Percentiles rank a stretch among this genome's conserved stretches.
phyloP scores from a whole-genome alignment of 35 echinoderm and acorn worm genomes.

The Heliocidaris tuberculata region DNA sequence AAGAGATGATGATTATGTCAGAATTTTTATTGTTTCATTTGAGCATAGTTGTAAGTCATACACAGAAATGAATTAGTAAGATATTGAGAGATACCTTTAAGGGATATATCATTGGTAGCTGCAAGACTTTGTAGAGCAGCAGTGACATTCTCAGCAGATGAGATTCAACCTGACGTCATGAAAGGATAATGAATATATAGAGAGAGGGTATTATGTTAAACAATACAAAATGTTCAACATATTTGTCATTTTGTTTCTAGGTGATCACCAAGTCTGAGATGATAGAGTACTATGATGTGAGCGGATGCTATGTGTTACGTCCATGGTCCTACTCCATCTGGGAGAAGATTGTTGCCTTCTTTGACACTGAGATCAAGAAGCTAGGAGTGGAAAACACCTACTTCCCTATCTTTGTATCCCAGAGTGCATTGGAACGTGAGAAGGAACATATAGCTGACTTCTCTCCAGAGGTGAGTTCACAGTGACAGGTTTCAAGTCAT shows the following conservation, averaged over 20 bases:
- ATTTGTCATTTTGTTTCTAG: constrained; percentile 30
- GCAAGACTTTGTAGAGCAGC: too few relatives aligned
- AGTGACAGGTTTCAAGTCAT: not conserved
- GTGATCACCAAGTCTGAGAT: constrained; percentile 97
- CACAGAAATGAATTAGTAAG: too few relatives aligned
- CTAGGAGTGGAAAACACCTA: constrained; percentile 93
- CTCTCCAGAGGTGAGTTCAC: constrained; percentile 83
- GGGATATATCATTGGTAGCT: too few relatives aligned
- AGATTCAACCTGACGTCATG: too few relatives aligned
- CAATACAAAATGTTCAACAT: too few relatives aligned
- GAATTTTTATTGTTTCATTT: too few relatives aligned
- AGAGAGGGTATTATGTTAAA: too few relatives aligned
- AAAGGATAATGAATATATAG: too few relatives aligned
- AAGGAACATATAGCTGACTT: constrained; percentile 97
- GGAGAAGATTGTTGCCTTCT: constrained; percentile 90
- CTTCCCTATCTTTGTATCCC: constrained; percentile 98
- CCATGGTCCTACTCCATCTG: constrained; percentile 98
- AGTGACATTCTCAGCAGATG: too few relatives aligned
- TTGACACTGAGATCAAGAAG: constrained; percentile 90
- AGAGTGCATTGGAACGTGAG: constrained; percentile 83
- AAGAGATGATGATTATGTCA: too few relatives aligned
- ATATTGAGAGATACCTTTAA: too few relatives aligned
- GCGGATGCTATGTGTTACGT: constrained; percentile 97
- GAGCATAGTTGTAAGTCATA: too few relatives aligned
- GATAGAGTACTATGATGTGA: constrained; percentile 99